These are phyloP conservation scores for Phoxinus dragarum DNA, from an alignment of 2,797 vertebrate genomes.

Conservation along the genomic window DNA sequence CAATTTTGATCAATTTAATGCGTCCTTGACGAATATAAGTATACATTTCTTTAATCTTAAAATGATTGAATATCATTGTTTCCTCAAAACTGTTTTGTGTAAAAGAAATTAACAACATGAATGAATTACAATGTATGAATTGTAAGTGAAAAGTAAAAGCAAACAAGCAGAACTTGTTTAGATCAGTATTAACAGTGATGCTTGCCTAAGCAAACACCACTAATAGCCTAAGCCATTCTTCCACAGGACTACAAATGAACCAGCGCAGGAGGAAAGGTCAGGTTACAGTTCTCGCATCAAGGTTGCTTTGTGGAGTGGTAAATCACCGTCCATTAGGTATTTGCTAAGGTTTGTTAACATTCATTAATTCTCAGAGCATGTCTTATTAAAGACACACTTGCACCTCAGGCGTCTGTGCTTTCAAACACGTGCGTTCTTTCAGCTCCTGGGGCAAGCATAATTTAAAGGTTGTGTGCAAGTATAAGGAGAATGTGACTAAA, in stretches of 20 bases:
- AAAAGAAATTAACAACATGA: background rate
- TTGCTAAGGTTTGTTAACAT: constrained; percentile 19
- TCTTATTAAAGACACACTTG: constrained; percentile 20
- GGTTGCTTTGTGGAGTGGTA: constrained; percentile 3
- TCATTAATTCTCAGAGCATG: constrained; percentile 19
- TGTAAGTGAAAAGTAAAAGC: background rate
- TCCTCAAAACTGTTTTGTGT: background rate
- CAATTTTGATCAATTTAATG: background rate
- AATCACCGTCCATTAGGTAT: background rate
- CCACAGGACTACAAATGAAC: background rate
- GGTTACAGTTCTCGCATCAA: constrained; percentile 6
- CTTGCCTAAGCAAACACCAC: background rate
- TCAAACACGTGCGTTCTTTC: background rate
- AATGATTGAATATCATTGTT: background rate
- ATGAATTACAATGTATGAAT: background rate
- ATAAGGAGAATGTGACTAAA: background rate
- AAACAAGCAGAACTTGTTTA: background rate
- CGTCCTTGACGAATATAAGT: background rate
- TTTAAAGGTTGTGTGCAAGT: background rate
- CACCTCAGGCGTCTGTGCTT: background rate
- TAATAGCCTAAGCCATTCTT: background rate
- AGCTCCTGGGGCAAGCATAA: background rate
- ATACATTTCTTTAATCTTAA: background rate
- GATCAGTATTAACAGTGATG: background rate
- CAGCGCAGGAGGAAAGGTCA: background rate